Conservation (phyloP, 30 jellyfish, hydroid and myxozoan genomes). For the Sanderia malayensis region DNA sequence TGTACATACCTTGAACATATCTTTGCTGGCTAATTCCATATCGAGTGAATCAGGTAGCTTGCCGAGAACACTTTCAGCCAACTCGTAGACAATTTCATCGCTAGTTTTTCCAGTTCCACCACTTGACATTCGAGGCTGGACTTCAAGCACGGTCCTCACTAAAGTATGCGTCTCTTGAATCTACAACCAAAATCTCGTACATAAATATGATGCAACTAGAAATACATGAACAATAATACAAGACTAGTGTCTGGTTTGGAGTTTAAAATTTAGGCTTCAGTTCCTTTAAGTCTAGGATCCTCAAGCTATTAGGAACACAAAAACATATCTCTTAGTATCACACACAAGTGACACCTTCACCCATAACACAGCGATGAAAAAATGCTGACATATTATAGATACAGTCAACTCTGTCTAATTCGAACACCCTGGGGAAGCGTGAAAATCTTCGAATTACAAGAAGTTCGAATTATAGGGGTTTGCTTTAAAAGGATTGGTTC, state of each 20-base stretch:
- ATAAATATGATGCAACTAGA: no score
- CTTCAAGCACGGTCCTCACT: slow-evolving; percentile 73
- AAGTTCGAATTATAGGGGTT: no score
- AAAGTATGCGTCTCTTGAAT: slow-evolving; percentile 77
- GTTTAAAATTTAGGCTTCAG: not conserved
- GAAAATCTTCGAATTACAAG: no score
- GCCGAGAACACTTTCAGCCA: slow-evolving; percentile 77
- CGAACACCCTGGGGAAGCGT: no score
- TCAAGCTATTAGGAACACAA: not conserved
- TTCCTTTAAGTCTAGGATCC: not conserved
- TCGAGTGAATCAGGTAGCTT: slow-evolving; percentile 79
- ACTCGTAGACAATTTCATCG: slow-evolving; percentile 84
- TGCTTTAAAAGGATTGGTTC: not conserved
- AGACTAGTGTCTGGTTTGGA: not conserved
- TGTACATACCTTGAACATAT: slow-evolving; percentile 55
- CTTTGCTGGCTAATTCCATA: slow-evolving; percentile 79
- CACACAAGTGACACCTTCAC: not conserved
- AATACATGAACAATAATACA: no score
- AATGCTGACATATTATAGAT: no score
- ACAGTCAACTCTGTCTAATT: no score
- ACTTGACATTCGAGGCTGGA: slow-evolving; percentile 80
- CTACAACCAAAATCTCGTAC: no score
- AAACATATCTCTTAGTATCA: not conserved
- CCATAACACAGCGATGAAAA: no score
- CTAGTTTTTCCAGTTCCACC: slow-evolving; percentile 92